Percentiles rank a stretch among this genome's conserved stretches.
Conservation (phyloP, 2,113 vertebrate species). For the Tetraodon nigroviridis region DNA sequence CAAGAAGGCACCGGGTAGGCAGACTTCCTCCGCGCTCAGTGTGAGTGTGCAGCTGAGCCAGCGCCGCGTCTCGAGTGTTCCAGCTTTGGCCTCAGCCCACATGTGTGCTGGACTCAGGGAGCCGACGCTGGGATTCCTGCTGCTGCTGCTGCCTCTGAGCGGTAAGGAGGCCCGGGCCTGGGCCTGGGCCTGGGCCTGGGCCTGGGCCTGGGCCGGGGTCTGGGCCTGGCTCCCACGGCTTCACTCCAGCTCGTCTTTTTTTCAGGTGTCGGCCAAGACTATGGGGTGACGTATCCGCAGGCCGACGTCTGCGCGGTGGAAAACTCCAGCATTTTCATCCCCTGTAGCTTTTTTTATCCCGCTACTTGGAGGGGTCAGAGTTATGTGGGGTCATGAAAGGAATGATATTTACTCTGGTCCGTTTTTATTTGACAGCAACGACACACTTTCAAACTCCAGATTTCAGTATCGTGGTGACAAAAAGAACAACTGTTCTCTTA, state of each 20-base stretch:
- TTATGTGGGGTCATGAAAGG: slow-evolving; percentile 18
- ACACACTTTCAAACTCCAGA: accelerated
- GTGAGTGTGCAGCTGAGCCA: no score
- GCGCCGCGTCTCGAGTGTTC: no score
- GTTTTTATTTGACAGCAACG: neutral
- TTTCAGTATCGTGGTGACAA: slow-evolving; percentile 32
- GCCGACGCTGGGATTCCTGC: slow-evolving; percentile 10
- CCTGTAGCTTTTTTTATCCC: slow-evolving; percentile 33
- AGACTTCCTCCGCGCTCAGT: neutral
- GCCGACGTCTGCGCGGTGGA: slow-evolving; percentile 18
- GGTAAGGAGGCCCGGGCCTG: no score
- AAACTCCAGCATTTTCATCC: slow-evolving; percentile 29
- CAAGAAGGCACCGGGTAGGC: neutral
- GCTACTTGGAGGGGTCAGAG: accelerated
- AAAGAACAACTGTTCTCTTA: slow-evolving; percentile 31
- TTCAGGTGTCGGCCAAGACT: slow-evolving; percentile 23
- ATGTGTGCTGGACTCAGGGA: no score
- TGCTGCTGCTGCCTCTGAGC: slow-evolving; percentile 31
- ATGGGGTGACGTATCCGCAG: slow-evolving; percentile 13
- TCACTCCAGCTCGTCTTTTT: neutral
- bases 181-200: no score
- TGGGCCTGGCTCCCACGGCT: no score
- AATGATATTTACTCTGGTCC: accelerated
- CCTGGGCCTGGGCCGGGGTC: no score
- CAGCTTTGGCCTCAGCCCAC: no score